These are phyloP conservation scores for Dioctria linearis DNA, from an alignment of 2,888 invertebrate species.

Conservation along the genomic window DNA sequence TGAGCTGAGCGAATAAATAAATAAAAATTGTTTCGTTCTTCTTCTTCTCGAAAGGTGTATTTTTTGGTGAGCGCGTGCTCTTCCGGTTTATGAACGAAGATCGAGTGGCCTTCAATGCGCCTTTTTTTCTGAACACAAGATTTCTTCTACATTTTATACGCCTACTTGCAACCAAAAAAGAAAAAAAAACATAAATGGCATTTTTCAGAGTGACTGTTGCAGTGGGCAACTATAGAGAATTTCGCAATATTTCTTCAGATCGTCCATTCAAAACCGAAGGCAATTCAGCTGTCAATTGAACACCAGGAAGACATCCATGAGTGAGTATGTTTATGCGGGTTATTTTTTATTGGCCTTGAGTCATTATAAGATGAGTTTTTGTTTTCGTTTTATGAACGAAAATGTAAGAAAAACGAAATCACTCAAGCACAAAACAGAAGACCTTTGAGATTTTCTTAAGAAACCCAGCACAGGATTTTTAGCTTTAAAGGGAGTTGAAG, in stretches of 20 bases:
- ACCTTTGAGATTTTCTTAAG: too few species aligned
- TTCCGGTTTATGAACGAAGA: constrained; percentile 4
- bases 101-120: constrained; percentile 15
- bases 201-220: background rate
- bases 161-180: background rate
- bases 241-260: constrained; percentile 15
- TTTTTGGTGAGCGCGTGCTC: background rate
- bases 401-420: too few species aligned
- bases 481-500: too few species aligned
- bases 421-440: too few species aligned
- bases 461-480: too few species aligned
- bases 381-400: too few species aligned
- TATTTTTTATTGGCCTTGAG: too few species aligned
- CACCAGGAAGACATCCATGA: constrained; percentile 12
- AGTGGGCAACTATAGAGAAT: constrained; percentile 15
- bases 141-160: constrained; percentile 14
- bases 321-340: too few species aligned
- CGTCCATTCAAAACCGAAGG: constrained; percentile 8
- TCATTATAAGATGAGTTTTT: too few species aligned
- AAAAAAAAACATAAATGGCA: background rate
- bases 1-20: too few species aligned
- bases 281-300: constrained; percentile 14
- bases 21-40: too few species aligned
- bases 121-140: background rate
- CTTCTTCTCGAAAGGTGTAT: background rate